These are phyloP conservation scores for Dromaius novaehollandiae DNA, from an alignment of 2,113 vertebrate species.

Conservation along the genomic window DNA sequence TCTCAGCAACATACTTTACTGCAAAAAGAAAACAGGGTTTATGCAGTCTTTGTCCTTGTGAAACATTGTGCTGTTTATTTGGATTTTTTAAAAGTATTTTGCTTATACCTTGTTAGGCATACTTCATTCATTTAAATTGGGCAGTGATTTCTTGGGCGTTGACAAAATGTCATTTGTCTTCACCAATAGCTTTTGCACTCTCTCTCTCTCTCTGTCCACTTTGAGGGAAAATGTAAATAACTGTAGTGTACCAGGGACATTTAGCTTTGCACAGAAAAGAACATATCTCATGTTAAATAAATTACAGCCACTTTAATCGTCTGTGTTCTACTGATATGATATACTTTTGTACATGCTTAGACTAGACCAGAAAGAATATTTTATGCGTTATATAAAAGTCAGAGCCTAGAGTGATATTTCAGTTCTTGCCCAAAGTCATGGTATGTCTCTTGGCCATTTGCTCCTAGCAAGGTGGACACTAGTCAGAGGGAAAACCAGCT, in stretches of 20 bases:
- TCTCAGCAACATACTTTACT: background rate
- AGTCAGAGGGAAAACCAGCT: background rate
- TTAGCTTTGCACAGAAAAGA: background rate
- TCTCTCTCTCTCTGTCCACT: too few relatives aligned
- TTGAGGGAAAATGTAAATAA: background rate
- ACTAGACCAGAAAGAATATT: background rate
- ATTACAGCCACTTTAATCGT: background rate
- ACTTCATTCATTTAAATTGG: background rate
- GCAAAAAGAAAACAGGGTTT: background rate
- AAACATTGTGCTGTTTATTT: background rate
- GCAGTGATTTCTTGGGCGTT: background rate
- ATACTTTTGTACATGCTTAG: background rate
- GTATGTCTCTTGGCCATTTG: background rate
- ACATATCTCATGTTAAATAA: background rate
- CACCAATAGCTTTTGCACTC: fast-evolving
- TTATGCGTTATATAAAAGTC: background rate
- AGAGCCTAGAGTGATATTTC: background rate
- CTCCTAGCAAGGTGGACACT: background rate
- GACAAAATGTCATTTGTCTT: background rate
- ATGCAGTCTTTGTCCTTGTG: background rate
- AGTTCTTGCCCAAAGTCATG: background rate
- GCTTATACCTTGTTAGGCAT: background rate
- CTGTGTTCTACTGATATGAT: background rate
- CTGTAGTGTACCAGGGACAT: background rate
- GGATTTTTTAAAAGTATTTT: background rate